Evolutionary conservation across 2,113 vertebrate species (phyloP).

Genomic region (Myocastor coypus): DNA sequence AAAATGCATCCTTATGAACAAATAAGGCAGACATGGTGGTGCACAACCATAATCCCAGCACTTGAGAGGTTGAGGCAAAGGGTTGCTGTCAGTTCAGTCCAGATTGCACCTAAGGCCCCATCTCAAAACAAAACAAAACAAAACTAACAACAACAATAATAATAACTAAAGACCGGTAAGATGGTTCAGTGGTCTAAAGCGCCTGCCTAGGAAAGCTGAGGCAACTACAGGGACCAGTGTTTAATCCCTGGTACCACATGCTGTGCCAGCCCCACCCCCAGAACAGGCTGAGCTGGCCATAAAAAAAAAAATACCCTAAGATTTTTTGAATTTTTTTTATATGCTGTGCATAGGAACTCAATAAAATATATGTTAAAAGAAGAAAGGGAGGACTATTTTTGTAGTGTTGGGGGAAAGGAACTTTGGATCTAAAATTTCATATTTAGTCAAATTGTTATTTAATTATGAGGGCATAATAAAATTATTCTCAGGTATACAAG

Average conservation of each 20-base stretch:
- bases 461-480: not conserved
- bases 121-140: not conserved
- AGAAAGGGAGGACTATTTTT: not conserved
- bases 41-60: not conserved
- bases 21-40: not conserved
- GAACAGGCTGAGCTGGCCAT: too few relatives aligned
- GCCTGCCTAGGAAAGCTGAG: too few relatives aligned
- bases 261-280: too few relatives aligned
- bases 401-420: not conserved
- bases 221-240: too few relatives aligned
- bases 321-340: slow-evolving; percentile 27
- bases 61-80: not conserved
- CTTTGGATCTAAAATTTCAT: not conserved
- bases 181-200: too few relatives aligned
- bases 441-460: not conserved
- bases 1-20: not conserved
- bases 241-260: too few relatives aligned
- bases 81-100: not conserved
- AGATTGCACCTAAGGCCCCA: not conserved
- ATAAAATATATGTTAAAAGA: not conserved
- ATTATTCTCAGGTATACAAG: not conserved
- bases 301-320: too few relatives aligned
- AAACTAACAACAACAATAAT: not conserved
- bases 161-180: too few relatives aligned
- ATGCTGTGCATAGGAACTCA: not conserved